Evolutionary conservation across 92 coral and sea anemone species (phyloP), one percentile per base, ranked within the genome.

Genomic region (Epizoanthus rinbou): DNA sequence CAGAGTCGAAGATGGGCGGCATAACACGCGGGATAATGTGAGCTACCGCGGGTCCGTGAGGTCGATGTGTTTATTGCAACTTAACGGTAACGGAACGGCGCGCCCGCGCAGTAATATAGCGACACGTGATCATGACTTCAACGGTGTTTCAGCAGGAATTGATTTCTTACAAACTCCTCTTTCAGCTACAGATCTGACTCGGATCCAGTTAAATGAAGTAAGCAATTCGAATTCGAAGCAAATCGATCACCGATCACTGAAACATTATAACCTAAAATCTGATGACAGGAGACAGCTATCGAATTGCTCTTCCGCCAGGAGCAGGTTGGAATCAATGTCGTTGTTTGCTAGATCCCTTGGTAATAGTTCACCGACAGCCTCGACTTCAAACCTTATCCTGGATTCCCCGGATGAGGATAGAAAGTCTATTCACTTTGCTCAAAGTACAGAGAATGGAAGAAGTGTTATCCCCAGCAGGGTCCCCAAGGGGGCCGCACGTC

Each of bases 361-460:
- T 33, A 60, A 76, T 18, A 41, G 68, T 60, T 76, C 82, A 60
- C 82, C 82, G 8, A 78, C 70, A n/a, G 37, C 53, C 3, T 78
- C 82, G 1, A 62, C 71, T 5, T 62, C 57, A 3, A 78, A 43
- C 43, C 82, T 62, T 62, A 62, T 78, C 23, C 28, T 21, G 22
- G 59, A 33, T 0, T 60, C 70, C 16, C 82, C 71, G 52, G 17
- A 35, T 5, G 39, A 43, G 28, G 47, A 62, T 19, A 62, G 70
- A 62, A 60, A 16, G 59, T 18, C 7, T 19, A 6, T 22, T 22
- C 10, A 17, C 15, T 22, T 78, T 25, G 5, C 41, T 22, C 24
- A 69, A 10, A 41, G 11, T 23, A 59, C 41, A 41, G 23, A 15
- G 39, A 37, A 62, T 21, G 22, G 70, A n/a, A 18, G 25, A 21